phyloP scores from a whole-genome alignment of 1,140 invertebrate species.

The Apis mellifera region Amel_HAv3.1 CM009937.2:9925501-9926000 shows the following conservation, averaged over 20 bases:
- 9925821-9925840: conserved; percentile 74
- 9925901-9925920: conserved; percentile 68
- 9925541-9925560: too few species aligned
- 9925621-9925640: too few species aligned
- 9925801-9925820: conserved; percentile 73
- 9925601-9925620: too few species aligned
- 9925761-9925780: conserved; percentile 71
- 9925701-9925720: neutral
- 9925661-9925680: too few species aligned
- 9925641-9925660: too few species aligned
- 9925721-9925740: conserved; percentile 32
- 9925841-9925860: conserved; percentile 72
- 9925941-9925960: conserved; percentile 67
- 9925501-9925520: too few species aligned
- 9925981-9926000: conserved; percentile 50
- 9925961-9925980: conserved; percentile 19
- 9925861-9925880: conserved; percentile 72
- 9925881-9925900: conserved; percentile 71
- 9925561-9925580: too few species aligned
- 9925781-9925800: conserved; percentile 73
- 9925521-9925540: too few species aligned
- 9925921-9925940: conserved; percentile 70
- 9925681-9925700: neutral
- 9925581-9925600: too few species aligned
- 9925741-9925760: conserved; percentile 66